phyloP scores from a whole-genome alignment of 2,888 invertebrate species.

The Eledona agricola region DNA sequence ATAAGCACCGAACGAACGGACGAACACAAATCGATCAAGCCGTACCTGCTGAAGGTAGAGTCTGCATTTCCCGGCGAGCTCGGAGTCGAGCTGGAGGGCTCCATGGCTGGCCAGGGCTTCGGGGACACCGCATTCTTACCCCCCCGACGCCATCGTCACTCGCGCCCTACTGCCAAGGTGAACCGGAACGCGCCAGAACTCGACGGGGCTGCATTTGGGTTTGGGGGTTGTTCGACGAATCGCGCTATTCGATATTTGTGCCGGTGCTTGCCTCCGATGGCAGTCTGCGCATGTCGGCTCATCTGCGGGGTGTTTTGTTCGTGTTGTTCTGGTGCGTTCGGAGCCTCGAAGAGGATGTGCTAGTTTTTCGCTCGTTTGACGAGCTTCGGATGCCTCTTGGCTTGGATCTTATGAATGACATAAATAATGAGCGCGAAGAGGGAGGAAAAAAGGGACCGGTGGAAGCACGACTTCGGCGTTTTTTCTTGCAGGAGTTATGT shows the following conservation, averaged over 20 bases:
- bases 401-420: slow-evolving; percentile 8
- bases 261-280: slow-evolving; percentile 14
- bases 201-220: slow-evolving; percentile 36
- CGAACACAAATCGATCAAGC: slow-evolving; percentile 49
- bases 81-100: slow-evolving; percentile 61
- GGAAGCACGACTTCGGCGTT: too few relatives aligned
- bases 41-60: slow-evolving; percentile 60
- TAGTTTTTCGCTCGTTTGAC: slow-evolving; percentile 5
- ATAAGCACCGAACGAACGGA: too few relatives aligned
- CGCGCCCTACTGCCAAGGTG: slow-evolving; percentile 18
- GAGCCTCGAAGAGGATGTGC: slow-evolving; percentile 8
- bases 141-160: slow-evolving; percentile 40
- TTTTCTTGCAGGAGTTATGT: too few relatives aligned
- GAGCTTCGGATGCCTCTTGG: not conserved
- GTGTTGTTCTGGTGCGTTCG: too few relatives aligned
- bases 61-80: slow-evolving; percentile 58
- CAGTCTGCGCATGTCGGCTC: slow-evolving; percentile 26
- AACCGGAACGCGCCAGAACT: slow-evolving; percentile 28
- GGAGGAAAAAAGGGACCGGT: not conserved
- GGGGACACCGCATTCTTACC: slow-evolving; percentile 40
- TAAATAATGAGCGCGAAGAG: slow-evolving; percentile 1
- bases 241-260: slow-evolving; percentile 30
- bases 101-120: slow-evolving; percentile 55
- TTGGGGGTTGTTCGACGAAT: slow-evolving; percentile 31
- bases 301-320: slow-evolving; percentile 9